These are phyloP conservation scores for Troides oblongomaculatus DNA, from an alignment of 2,888 invertebrate genomes.

Conservation along the genomic window DNA sequence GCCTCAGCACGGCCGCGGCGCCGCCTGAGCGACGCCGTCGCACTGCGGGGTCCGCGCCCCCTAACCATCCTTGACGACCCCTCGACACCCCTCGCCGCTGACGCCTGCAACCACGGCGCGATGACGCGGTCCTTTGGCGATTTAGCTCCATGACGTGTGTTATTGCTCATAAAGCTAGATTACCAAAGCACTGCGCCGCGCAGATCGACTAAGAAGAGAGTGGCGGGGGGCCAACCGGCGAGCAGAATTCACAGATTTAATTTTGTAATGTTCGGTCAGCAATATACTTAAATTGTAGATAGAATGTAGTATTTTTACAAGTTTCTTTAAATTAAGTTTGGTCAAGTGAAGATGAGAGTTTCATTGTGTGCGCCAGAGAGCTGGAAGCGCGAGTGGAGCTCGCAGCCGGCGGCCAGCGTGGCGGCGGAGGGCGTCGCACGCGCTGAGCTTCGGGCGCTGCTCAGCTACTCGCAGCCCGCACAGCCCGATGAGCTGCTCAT, in stretches of 20 bases:
- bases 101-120: conserved; percentile 39
- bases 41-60: neutral
- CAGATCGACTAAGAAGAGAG: conserved; percentile 33
- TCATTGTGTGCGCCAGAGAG: conserved; percentile 5
- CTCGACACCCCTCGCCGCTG: conserved; percentile 43
- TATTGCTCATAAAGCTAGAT: conserved; percentile 92
- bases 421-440: conserved; percentile 41
- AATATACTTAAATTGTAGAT: too few species aligned
- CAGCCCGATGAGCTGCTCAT: conserved; percentile 90
- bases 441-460: conserved; percentile 74
- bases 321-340: too few species aligned
- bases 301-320: too few species aligned
- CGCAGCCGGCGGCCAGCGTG: conserved; percentile 29
- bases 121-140: conserved; percentile 91
- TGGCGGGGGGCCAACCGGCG: neutral
- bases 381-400: conserved; percentile 12
- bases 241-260: too few species aligned
- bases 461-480: conserved; percentile 93
- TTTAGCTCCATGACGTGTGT: conserved; percentile 93
- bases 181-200: conserved; percentile 89
- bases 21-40: conserved; percentile 29
- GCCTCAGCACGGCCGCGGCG: conserved; percentile 60
- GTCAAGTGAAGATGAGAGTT: neutral
- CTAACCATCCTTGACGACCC: conserved; percentile 32
- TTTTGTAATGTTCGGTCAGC: too few species aligned